Evolutionary conservation across 2,113 vertebrate genomes (phyloP).

Genomic region (Xiphias gladius): DNA sequence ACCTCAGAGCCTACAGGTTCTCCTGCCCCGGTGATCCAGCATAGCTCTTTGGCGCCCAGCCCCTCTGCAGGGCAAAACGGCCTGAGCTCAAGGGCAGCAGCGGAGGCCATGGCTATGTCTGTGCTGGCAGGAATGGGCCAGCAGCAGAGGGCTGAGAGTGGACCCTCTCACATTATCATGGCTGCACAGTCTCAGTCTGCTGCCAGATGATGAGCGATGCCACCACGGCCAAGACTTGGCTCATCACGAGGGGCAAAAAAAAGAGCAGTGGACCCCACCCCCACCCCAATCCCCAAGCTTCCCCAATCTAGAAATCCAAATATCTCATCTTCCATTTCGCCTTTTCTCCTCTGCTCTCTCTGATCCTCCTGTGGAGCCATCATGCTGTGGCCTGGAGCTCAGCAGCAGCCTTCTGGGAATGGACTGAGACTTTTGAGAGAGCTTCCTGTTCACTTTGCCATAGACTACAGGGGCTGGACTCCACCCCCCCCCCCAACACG

Average conservation of each 20-base stretch:
- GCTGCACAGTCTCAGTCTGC: constrained; percentile 95
- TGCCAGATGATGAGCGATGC: constrained; percentile 93
- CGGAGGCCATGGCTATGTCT: constrained; percentile 95
- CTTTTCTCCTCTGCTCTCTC: constrained; percentile 53
- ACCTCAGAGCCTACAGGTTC: constrained; percentile 91
- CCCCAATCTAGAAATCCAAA: constrained; percentile 36
- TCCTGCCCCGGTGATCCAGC: constrained; percentile 94
- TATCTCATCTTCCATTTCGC: constrained; percentile 30
- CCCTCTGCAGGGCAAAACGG: constrained; percentile 88
- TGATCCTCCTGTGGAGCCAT: constrained; percentile 67
- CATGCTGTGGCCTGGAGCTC: constrained; percentile 81
- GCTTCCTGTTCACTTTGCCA: constrained; percentile 86
- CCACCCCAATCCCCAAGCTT: not conserved
- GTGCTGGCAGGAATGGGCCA: constrained; percentile 97
- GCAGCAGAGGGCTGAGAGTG: constrained; percentile 89
- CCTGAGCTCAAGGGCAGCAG: constrained; percentile 91
- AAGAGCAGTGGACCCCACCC: constrained; percentile 53
- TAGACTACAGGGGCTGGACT: constrained; percentile 87
- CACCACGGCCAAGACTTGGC: constrained; percentile 71
- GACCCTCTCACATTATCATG: constrained; percentile 85
- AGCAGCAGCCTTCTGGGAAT: constrained; percentile 83
- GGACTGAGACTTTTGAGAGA: constrained; percentile 81
- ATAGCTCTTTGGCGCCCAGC: constrained; percentile 89
- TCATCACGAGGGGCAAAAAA: constrained; percentile 58
- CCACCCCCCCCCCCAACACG: constrained; percentile 67